Evolutionary conservation across 2,113 vertebrate genomes (phyloP).

Genomic region (Syrmaticus mikado): DNA sequence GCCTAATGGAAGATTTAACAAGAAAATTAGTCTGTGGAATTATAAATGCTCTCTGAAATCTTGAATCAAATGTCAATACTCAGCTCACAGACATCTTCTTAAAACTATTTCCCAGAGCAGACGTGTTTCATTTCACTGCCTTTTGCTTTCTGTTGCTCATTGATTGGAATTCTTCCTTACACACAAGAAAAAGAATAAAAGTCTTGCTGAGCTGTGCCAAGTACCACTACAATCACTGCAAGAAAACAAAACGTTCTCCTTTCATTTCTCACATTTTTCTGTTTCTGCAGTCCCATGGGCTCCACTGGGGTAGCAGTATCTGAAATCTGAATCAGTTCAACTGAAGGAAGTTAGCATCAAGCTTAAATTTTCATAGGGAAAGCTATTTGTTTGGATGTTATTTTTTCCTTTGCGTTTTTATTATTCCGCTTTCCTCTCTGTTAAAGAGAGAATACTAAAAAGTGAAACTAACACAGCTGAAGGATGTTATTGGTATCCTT

Average conservation of each 20-base stretch:
- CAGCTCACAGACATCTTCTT: conserved; percentile 14
- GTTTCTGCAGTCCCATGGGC: not conserved
- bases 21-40: not conserved
- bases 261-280: not conserved
- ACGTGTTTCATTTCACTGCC: not conserved
- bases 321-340: not conserved
- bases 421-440: not conserved
- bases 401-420: not conserved
- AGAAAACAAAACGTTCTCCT: not conserved
- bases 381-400: not conserved
- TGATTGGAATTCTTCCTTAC: not conserved
- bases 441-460: not conserved
- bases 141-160: not conserved
- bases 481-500: not conserved
- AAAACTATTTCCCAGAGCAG: conserved; percentile 11
- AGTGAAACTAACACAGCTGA: not conserved
- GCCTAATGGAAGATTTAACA: not conserved
- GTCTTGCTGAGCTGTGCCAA: not conserved
- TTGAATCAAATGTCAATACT: not conserved
- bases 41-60: not conserved
- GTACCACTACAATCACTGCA: not conserved
- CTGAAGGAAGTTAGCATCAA: not conserved
- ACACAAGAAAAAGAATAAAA: not conserved
- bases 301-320: not conserved
- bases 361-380: not conserved